Evolutionary conservation across 1,140 invertebrate genomes (phyloP), one percentile per base, ranked within the genome.

Genomic region (Saccostrea cuccullata): DNA sequence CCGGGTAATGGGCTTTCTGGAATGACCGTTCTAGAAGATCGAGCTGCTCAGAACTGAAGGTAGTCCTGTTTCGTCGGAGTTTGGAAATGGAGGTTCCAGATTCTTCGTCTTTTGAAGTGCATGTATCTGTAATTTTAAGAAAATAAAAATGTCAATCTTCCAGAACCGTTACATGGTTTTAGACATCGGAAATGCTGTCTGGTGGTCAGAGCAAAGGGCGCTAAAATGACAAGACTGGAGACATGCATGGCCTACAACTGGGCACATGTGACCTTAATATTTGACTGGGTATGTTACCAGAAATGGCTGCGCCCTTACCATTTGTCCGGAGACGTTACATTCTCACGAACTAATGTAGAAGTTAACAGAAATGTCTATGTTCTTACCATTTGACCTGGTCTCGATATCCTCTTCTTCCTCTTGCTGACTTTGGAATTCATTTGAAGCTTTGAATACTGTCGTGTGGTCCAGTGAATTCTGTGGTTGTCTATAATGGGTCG

Each of bases 1-100:
- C 98, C 0, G 98, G 98, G 95, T 99, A 99, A 94, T 99, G 98
- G 0, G 98, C 98, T 91, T 97, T 96, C 94, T 98, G 97, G 92
- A 98, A 99, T 5, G 98, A 97, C 91, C 97, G 97, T 94, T 99
- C 98, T 89, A 99, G 95, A 3, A 98, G 97, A 17, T 97, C 97
- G 89, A 98, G 94, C 95, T 99, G 98, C 82, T 97, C 97, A 88
- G 97, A 97, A 2, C 97, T 98, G 94, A 98, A 99, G 12, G 98
- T 98, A 0, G 98, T 99, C 90, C 98, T 96, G 93, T 98, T 98
- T 90, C 98, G 83, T 12, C 94, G 96, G 15, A 94, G 90, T 87
- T 93, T 94, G 70, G 70, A 77, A 11, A 26, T 47, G 70, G 23
- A 30, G 6, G 26, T 58, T 55, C 26, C 47, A 2, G 77, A 40